phyloP scores from a whole-genome alignment of 92 coral and sea anemone species.

The Micromussa lordhowensis region DNA sequence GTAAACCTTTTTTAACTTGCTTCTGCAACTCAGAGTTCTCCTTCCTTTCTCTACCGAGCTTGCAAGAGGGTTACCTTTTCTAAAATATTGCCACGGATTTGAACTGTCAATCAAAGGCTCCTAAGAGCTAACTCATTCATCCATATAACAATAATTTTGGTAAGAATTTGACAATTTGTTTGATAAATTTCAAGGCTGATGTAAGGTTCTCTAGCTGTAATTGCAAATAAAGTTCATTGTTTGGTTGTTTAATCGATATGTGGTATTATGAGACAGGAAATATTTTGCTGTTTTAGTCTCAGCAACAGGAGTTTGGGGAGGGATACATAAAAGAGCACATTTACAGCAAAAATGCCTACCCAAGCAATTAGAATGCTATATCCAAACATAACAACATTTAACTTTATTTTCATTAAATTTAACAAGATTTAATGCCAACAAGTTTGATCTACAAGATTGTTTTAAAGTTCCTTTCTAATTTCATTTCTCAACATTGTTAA shows the following conservation, averaged over 20 bases:
- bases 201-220: conserved; percentile 35
- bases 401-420: conserved; percentile 11
- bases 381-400: conserved; percentile 28
- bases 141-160: conserved; percentile 38
- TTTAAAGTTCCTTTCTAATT: no score
- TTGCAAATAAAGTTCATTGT: conserved; percentile 41
- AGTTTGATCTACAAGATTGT: no score
- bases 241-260: conserved; percentile 31
- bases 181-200: conserved; percentile 32
- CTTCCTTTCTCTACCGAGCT: no score
- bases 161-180: conserved; percentile 32
- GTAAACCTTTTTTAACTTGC: no score
- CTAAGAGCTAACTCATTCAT: conserved; percentile 49
- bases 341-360: conserved; percentile 14
- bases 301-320: conserved; percentile 11
- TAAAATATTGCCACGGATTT: no score
- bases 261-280: conserved; percentile 28
- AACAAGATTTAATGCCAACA: no score
- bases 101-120: conserved; percentile 29
- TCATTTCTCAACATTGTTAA: no score
- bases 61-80: no score
- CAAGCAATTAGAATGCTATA: conserved; percentile 24
- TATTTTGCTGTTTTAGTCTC: conserved; percentile 30
- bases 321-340: conserved; percentile 34
- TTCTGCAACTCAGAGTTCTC: no score